Conservation (phyloP, 2,113 vertebrate species). For the Callaeas wilsoni region DNA sequence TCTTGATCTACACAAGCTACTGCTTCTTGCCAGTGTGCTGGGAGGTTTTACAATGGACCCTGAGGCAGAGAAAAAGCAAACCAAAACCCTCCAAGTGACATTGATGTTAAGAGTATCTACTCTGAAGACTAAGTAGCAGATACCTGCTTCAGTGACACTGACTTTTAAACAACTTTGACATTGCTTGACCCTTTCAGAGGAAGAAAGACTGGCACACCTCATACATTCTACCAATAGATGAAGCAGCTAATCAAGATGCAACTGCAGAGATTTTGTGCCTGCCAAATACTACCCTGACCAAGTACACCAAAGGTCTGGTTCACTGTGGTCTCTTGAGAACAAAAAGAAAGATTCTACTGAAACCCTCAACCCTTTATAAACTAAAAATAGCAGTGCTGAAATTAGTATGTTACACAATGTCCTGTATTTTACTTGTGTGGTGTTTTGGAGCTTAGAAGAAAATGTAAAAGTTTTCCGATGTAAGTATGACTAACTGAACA, state of each 20-base stretch:
- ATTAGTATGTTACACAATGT: not conserved
- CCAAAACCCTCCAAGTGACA: conserved; percentile 36
- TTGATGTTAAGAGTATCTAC: conserved; percentile 3
- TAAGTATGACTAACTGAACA: not conserved
- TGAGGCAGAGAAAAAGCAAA: conserved; percentile 58
- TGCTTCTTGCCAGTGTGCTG: conserved; percentile 84
- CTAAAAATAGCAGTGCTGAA: not conserved
- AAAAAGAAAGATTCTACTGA: not conserved
- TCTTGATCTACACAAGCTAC: conserved; percentile 91
- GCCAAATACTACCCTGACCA: not conserved
- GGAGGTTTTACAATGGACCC: conserved; percentile 76
- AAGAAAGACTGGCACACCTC: not conserved
- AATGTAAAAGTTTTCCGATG: not conserved
- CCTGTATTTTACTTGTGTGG: not conserved
- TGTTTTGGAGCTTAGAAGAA: not conserved
- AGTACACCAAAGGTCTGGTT: not conserved
- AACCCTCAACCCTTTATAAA: not conserved
- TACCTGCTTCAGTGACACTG: not conserved
- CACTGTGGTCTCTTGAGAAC: not conserved
- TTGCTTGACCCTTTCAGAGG: not conserved
- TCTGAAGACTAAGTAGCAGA: not conserved
- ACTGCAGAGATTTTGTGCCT: not conserved
- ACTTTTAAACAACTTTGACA: not conserved
- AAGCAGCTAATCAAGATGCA: not conserved
- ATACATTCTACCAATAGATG: not conserved